These are phyloP conservation scores for Amblyopsis rosae DNA, from an alignment of 2,113 vertebrate species.

Conservation along the genomic window DNA sequence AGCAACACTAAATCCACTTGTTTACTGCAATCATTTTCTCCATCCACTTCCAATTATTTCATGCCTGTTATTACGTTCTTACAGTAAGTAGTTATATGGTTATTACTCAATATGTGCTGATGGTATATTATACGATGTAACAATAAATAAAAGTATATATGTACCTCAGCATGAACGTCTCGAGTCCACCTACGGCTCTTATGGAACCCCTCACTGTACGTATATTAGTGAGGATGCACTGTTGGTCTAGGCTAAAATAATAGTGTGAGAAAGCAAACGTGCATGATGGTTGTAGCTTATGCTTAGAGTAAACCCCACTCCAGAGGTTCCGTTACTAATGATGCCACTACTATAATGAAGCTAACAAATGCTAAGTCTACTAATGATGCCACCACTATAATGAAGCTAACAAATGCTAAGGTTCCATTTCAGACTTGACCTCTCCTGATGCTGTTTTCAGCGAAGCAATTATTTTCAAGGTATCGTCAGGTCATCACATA, in stretches of 20 bases:
- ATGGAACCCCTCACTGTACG: background rate
- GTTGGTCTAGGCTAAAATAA: background rate
- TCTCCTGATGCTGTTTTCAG: background rate
- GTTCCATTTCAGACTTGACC: background rate
- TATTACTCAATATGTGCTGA: too few species aligned
- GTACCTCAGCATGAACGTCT: background rate
- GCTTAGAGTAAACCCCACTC: too few species aligned
- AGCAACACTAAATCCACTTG: too few species aligned
- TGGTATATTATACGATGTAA: too few species aligned
- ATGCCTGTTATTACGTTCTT: too few species aligned
- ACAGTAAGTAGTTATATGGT: too few species aligned
- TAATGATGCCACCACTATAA: too few species aligned
- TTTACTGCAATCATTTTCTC: too few species aligned
- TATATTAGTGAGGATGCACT: background rate
- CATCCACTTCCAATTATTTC: too few species aligned
- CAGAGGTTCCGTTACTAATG: too few species aligned
- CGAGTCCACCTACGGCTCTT: background rate
- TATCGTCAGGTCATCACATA: background rate
- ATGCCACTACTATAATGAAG: background rate
- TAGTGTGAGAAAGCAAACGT: background rate
- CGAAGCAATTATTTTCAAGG: slow-evolving; percentile 1
- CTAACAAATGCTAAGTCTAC: slow-evolving; percentile 1
- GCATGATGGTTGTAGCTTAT: too few species aligned
- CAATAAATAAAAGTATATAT: too few species aligned
- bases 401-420: slow-evolving; percentile 11